A percentile compares a stretch with the other conserved stretches of the same genome.
Evolutionary conservation across 1,140 invertebrate genomes (phyloP).

Genomic region (Drosophila suzukii): DNA sequence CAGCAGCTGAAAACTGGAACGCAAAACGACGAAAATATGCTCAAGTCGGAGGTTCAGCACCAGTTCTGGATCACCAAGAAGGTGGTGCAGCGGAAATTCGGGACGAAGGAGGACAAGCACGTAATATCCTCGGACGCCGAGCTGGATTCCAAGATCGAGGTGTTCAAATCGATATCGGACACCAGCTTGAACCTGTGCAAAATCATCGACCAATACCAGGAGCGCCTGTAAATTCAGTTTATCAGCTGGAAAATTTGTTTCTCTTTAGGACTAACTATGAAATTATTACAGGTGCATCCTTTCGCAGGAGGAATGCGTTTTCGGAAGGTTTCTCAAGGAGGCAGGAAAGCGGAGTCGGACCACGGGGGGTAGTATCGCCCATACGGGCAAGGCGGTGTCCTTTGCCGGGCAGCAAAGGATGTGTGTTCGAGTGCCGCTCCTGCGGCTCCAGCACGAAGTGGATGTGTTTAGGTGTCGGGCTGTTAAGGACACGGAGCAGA

Average conservation of each 20-base stretch:
- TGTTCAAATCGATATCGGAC: constrained; percentile 97
- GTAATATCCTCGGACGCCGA: constrained; percentile 98
- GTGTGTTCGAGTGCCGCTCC: constrained; percentile 92
- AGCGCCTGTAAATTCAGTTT: constrained; percentile 86
- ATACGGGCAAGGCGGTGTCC: constrained; percentile 96
- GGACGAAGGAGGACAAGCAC: constrained; percentile 99
- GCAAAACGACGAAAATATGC: constrained; percentile 63
- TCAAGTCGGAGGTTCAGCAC: constrained; percentile 89
- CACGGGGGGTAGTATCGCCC: constrained; percentile 96
- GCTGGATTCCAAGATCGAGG: constrained; percentile 98
- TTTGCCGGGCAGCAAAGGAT: constrained; percentile 98
- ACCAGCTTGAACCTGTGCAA: constrained; percentile 95
- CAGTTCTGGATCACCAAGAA: constrained; percentile 99
- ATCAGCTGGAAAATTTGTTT: too few relatives aligned
- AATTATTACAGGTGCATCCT: constrained; percentile 88
- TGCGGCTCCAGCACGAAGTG: constrained; percentile 97
- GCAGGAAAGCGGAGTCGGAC: constrained; percentile 93
- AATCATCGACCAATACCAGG: constrained; percentile 97
- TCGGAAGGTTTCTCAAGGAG: constrained; percentile 97
- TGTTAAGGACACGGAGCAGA: constrained; percentile 96
- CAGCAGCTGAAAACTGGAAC: constrained; percentile 43
- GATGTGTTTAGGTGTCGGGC: constrained; percentile 98
- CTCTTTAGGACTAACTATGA: too few relatives aligned
- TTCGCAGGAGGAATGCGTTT: constrained; percentile 97
- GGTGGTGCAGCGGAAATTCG: constrained; percentile 95